phyloP scores from a whole-genome alignment of 2,888 invertebrate species.

The Odontomyia ornata region DNA sequence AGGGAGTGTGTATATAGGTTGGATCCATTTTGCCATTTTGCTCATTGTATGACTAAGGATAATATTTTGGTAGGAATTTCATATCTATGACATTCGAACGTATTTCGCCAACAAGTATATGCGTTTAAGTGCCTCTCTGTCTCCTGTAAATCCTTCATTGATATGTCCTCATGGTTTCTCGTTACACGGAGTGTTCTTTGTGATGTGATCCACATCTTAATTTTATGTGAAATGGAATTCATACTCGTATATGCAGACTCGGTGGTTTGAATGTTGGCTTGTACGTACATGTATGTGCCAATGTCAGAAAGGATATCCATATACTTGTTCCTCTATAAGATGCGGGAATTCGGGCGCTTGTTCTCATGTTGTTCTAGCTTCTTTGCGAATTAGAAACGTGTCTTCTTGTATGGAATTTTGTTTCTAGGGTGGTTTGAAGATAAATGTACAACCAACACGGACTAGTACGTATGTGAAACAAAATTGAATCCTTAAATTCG shows the following conservation, averaged over 20 bases:
- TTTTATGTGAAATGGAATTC: slow-evolving; percentile 10
- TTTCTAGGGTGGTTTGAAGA: too few species aligned
- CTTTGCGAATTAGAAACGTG: not conserved
- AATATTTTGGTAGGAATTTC: slow-evolving; percentile 8
- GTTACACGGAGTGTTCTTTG: not conserved
- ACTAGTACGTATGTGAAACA: too few species aligned
- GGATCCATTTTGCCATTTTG: not conserved
- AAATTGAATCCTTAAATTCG: too few species aligned
- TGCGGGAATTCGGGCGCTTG: not conserved
- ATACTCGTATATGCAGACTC: too few species aligned
- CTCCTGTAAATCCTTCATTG: not conserved
- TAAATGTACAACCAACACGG: too few species aligned
- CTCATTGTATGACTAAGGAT: not conserved
- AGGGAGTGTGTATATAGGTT: too few species aligned
- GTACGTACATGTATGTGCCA: too few species aligned
- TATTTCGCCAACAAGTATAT: not conserved
- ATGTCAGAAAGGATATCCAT: too few species aligned
- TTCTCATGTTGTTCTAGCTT: not conserved
- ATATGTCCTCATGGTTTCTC: not conserved
- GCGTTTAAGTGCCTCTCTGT: not conserved
- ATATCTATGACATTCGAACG: not conserved
- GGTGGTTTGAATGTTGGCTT: too few species aligned
- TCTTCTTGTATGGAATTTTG: not conserved
- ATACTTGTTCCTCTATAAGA: not conserved
- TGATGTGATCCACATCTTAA: not conserved